phyloP scores from a whole-genome alignment of 2,113 vertebrate genomes.

The Anthoscopus minutus region DNA sequence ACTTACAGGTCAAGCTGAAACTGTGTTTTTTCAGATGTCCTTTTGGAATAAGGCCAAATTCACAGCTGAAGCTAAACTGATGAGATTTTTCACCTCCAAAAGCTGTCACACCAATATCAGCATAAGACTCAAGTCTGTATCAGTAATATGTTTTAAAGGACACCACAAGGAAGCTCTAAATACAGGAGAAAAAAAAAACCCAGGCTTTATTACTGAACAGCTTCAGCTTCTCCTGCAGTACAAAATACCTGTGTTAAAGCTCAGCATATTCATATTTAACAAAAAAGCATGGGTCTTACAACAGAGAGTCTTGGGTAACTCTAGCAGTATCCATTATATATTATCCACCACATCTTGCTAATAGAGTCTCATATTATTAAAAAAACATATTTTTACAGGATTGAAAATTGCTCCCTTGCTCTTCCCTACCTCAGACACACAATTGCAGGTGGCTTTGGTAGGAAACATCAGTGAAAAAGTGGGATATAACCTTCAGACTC shows the following conservation, averaged over 20 bases:
- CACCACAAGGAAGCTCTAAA: not conserved
- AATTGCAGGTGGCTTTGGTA: not conserved
- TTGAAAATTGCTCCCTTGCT: not conserved
- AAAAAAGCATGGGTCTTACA: not conserved
- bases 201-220: not conserved
- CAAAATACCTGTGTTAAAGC: not conserved
- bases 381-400: not conserved
- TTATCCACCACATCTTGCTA: not conserved
- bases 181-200: not conserved
- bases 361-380: not conserved
- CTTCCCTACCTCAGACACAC: not conserved
- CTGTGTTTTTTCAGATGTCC: not conserved
- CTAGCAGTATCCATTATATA: not conserved
- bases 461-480: not conserved
- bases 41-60: not conserved
- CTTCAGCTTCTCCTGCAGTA: not conserved
- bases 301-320: not conserved
- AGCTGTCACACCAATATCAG: not conserved
- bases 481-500: not conserved
- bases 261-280: not conserved
- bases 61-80: not conserved
- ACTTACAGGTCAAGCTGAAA: not conserved
- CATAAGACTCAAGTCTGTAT: not conserved
- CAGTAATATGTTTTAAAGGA: not conserved
- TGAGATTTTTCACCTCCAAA: not conserved